These are phyloP conservation scores for Octodon degus DNA, from an alignment of 2,113 vertebrate species.

Conservation along the genomic window DNA sequence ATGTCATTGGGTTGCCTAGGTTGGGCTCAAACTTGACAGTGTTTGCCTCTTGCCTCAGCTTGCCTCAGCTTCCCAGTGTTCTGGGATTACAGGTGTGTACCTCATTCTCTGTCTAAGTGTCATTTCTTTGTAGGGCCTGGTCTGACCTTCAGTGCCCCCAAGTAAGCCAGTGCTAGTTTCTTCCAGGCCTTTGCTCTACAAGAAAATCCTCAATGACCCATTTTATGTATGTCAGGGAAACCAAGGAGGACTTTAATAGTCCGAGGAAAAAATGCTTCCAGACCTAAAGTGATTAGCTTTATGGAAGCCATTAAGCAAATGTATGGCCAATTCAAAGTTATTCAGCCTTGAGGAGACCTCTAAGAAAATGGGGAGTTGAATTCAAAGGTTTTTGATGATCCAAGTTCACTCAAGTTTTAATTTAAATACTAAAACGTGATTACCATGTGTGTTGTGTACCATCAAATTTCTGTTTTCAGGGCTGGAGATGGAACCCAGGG, in stretches of 20 bases:
- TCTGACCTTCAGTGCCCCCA: neutral
- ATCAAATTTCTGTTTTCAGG: neutral
- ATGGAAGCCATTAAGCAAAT: slow-evolving; percentile 48
- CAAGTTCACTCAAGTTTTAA: slow-evolving; percentile 28
- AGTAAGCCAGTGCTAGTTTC: neutral
- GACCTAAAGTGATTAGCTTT: slow-evolving; percentile 63
- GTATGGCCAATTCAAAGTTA: slow-evolving; percentile 44
- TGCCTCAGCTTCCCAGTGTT: neutral
- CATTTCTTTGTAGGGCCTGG: neutral
- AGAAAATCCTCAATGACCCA: neutral
- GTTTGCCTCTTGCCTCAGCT: no score
- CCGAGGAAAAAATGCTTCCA: slow-evolving; percentile 42
- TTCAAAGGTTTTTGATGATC: slow-evolving; percentile 48
- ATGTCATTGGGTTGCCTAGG: neutral
- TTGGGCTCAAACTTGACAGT: neutral
- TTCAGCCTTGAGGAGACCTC: slow-evolving; percentile 51
- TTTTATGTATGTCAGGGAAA: neutral
- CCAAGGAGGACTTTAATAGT: neutral
- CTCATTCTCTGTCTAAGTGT: neutral
- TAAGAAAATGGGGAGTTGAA: neutral
- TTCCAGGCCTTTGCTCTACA: neutral
- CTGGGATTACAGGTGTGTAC: neutral
- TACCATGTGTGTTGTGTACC: neutral
- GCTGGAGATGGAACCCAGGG: neutral
- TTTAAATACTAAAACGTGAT: slow-evolving; percentile 51